phyloP scores from a whole-genome alignment of 2,113 vertebrate genomes.

The Grus americana region DNA sequence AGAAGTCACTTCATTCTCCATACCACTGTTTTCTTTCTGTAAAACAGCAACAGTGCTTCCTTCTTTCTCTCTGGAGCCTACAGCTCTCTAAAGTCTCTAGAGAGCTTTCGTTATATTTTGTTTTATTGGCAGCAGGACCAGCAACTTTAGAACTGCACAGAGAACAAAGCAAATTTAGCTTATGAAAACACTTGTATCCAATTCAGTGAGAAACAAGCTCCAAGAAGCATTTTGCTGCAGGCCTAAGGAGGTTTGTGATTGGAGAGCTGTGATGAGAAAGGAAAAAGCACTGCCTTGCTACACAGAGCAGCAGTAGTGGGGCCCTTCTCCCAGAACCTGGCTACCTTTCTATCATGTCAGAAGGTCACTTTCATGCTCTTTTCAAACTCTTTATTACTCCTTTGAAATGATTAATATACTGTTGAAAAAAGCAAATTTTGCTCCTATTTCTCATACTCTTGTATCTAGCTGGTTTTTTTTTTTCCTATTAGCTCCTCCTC shows the following conservation, averaged over 20 bases:
- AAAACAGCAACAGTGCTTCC: background rate
- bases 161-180: conserved; percentile 10
- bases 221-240: background rate
- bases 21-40: background rate
- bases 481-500: background rate
- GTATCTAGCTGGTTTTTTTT: background rate
- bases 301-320: background rate
- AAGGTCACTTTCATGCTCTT: background rate
- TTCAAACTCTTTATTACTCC: background rate
- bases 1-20: background rate
- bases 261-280: background rate
- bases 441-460: background rate
- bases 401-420: background rate
- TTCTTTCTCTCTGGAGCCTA: background rate
- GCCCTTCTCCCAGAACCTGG: background rate
- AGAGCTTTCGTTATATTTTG: conserved; percentile 16
- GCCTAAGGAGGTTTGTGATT: background rate
- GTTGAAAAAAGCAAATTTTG: background rate
- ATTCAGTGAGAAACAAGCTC: background rate
- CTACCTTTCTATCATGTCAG: background rate
- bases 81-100: background rate
- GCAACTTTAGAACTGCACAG: background rate
- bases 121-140: background rate
- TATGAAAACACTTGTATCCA: background rate
- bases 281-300: background rate